Evolutionary conservation across 2,888 invertebrate genomes (phyloP), one percentile per base, ranked within the genome.

Genomic region (Acrobasis suavella): DNA sequence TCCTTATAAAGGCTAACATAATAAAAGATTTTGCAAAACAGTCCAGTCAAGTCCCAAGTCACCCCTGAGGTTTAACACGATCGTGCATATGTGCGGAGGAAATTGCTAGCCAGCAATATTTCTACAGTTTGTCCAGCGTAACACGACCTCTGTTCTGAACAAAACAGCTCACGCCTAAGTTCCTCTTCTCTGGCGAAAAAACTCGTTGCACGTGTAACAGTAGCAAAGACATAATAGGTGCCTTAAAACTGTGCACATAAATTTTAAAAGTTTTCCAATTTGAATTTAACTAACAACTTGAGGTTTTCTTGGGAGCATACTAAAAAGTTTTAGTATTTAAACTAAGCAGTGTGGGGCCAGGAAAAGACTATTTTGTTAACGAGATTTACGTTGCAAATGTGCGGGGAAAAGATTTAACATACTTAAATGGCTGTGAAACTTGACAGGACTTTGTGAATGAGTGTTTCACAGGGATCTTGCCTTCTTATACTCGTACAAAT

Each of bases 221-320:
- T 76, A 75, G 73, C 77, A 73, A 74, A 72, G 84, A 85, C 85
- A 86, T 85, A 86, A 88, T 87, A 81, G 85, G 76, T 74, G 82
- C 75, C 82, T 86, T 85, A 83, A 83, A 88, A 89, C 85, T 85
- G 83, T 74, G 80, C 80, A 81, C 87, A 88, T 90, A 88, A 89
- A 90, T 89, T 89, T 82, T 68, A 77, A 83, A 90, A 90, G 84
- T 90, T 90, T 86, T 83, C 86, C 87, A 89, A 90, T 90, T 89
- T 89, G 85, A 89, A 89, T 90, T 88, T 89, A 87, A 87, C 88
- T 88, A 86, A 87, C 86, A 86, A 87, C 83, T 87, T 83, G 77
- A 85, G 83, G 84, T 86, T 87, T 86, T 86, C 85, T 83, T 83
- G 72, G 76, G 71, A 78, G 81, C 77, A 80, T 80, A 81, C 83